phyloP scores from a whole-genome alignment of 1,140 invertebrate species.

The Plodia interpunctella region DNA sequence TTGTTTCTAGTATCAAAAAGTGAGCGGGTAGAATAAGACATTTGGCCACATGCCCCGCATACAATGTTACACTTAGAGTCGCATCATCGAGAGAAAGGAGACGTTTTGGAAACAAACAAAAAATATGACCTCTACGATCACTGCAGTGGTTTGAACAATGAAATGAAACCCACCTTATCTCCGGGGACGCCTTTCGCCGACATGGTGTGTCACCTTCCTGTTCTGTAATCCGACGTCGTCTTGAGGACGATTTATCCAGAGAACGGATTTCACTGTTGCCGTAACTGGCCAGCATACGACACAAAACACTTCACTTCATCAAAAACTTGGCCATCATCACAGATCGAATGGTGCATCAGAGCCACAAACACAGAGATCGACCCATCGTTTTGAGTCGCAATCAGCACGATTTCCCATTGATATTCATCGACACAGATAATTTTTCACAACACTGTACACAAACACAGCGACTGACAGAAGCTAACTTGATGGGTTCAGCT shows the following conservation, averaged over 20 bases:
- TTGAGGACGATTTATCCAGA: constrained; percentile 70
- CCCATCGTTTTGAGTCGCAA: constrained; percentile 67
- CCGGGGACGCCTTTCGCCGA: constrained; percentile 71
- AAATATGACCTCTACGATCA: constrained; percentile 51
- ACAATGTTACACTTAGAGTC: constrained; percentile 17
- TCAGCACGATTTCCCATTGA: constrained; percentile 74
- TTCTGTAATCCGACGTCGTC: constrained; percentile 59
- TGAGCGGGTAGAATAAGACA: not conserved
- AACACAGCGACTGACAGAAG: constrained; percentile 72
- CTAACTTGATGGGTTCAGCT: constrained; percentile 68
- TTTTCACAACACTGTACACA: constrained; percentile 74
- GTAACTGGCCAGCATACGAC: constrained; percentile 71
- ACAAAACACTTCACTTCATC: constrained; percentile 70
- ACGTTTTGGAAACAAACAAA: constrained; percentile 55
- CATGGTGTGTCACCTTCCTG: constrained; percentile 66
- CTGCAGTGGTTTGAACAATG: constrained; percentile 25
- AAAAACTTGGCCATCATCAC: constrained; percentile 74
- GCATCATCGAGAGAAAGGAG: constrained; percentile 51
- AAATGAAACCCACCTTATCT: constrained; percentile 58
- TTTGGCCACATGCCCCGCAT: constrained; percentile 15
- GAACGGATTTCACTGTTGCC: constrained; percentile 68
- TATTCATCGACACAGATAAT: constrained; percentile 71
- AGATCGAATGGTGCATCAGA: constrained; percentile 63
- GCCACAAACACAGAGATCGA: constrained; percentile 70
- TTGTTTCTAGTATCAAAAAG: not conserved